Evolutionary conservation across 2,888 invertebrate genomes (phyloP).

Genomic region (Protophormia terraenovae): DNA sequence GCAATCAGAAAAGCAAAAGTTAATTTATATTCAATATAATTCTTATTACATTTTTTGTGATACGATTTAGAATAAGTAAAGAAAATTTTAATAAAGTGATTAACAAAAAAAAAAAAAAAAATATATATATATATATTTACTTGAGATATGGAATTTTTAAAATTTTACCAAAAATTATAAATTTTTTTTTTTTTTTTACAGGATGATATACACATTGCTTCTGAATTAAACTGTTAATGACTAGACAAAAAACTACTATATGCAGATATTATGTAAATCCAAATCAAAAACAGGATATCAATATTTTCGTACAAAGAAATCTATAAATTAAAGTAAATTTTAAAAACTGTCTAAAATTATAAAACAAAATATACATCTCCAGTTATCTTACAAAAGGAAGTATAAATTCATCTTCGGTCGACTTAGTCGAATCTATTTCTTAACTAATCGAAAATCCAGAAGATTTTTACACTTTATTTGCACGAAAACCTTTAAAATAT

Average conservation of each 20-base stretch:
- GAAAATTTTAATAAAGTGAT: neutral
- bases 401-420: neutral
- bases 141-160: neutral
- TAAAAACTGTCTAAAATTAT: neutral
- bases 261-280: neutral
- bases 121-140: too few species aligned
- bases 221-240: neutral
- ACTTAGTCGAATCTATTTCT: neutral
- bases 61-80: neutral
- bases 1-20: too few species aligned
- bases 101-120: too few species aligned
- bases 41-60: neutral
- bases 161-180: neutral
- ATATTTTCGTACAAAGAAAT: neutral
- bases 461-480: too few species aligned
- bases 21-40: too few species aligned
- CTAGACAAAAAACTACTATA: neutral
- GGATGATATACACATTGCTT: neutral
- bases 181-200: too few species aligned
- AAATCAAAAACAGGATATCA: neutral
- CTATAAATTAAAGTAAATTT: neutral
- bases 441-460: neutral
- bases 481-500: neutral
- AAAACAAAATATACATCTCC: neutral
- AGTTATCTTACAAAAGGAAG: neutral